Evolutionary conservation across 2,888 invertebrate genomes (phyloP).

Genomic region (Nomada ruficornis): DNA sequence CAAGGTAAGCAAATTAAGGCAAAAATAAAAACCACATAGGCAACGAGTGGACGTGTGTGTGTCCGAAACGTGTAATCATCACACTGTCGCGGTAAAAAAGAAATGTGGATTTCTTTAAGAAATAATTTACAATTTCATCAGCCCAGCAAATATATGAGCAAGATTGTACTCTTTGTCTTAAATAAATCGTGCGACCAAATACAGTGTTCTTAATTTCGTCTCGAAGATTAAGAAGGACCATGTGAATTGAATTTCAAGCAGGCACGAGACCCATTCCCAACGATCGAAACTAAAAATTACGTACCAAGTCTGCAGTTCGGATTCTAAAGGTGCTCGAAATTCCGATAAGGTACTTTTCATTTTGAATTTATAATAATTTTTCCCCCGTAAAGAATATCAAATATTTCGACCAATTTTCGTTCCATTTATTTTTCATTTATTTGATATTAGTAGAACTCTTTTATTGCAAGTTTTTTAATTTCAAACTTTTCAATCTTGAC

Average conservation of each 20-base stretch:
- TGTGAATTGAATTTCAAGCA: constrained; percentile 23
- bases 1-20: neutral
- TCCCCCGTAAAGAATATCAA: no score
- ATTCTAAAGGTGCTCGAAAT: neutral
- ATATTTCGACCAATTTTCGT: no score
- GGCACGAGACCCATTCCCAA: neutral
- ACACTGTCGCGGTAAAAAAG: neutral
- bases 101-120: neutral
- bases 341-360: neutral
- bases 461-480: no score
- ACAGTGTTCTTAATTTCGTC: constrained; percentile 18
- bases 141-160: neutral
- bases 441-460: no score
- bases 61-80: no score
- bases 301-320: neutral
- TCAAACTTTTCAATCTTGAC: no score
- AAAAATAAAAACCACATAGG: no score
- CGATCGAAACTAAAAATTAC: constrained; percentile 10
- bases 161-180: neutral
- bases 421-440: no score
- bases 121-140: constrained; percentile 1
- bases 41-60: no score
- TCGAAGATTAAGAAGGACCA: constrained; percentile 9
- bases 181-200: constrained; percentile 11
- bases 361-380: neutral